Percentiles rank a stretch among this genome's conserved stretches.
These are phyloP conservation scores for Drosophila repletoides DNA, from an alignment of 1,140 invertebrate species.

Conservation along the genomic window DNA sequence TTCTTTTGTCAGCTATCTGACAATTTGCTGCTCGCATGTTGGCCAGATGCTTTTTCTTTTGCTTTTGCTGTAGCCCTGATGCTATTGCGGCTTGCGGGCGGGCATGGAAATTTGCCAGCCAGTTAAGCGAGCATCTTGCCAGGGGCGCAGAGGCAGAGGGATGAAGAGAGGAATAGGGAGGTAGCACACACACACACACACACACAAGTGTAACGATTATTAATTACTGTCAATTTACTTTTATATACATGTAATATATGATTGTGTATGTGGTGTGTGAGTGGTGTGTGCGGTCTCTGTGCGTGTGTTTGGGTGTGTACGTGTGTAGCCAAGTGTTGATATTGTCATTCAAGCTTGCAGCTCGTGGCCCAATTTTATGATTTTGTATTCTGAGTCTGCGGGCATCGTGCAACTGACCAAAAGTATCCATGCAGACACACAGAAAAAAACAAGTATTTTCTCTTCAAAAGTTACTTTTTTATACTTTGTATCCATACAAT, in stretches of 20 bases:
- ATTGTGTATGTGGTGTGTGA: constrained; percentile 1
- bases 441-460: too few species aligned
- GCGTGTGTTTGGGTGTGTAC: constrained; percentile 12
- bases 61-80: not conserved
- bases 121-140: constrained; percentile 32
- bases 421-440: not conserved
- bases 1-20: constrained; percentile 34
- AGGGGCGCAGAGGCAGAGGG: constrained; percentile 38
- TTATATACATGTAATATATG: constrained; percentile 5
- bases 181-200: constrained; percentile 12
- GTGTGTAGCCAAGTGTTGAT: constrained; percentile 22
- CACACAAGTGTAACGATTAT: constrained; percentile 39
- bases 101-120: constrained; percentile 27
- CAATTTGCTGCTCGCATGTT: constrained; percentile 44
- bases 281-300: too few species aligned
- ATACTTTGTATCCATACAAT: too few species aligned
- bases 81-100: not conserved
- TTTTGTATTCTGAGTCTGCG: constrained; percentile 42
- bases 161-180: too few species aligned
- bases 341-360: constrained; percentile 8
- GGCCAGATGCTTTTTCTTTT: constrained; percentile 32
- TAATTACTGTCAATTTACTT: constrained; percentile 52
- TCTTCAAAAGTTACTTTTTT: too few species aligned
- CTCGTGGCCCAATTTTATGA: constrained; percentile 47
- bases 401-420: not conserved